A percentile compares a stretch with the other conserved stretches of the same genome.
Evolutionary conservation across 2,797 vertebrate genomes (phyloP).

Genomic region (Anguilla obscura): DNA sequence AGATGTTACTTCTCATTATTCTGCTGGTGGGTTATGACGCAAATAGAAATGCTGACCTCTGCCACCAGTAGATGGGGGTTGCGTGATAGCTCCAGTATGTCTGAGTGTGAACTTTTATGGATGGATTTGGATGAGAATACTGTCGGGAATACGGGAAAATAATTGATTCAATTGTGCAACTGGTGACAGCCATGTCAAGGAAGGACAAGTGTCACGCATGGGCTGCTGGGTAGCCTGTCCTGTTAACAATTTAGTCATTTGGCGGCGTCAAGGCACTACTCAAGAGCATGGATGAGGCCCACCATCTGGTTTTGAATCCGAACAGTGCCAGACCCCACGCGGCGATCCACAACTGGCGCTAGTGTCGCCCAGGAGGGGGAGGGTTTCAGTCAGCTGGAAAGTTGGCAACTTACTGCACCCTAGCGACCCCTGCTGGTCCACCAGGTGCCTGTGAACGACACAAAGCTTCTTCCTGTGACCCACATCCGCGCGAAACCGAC

Average conservation of each 20-base stretch:
- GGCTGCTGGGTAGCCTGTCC: neutral
- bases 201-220: neutral
- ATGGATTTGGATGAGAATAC: slow-evolving; percentile 4
- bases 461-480: too few species aligned
- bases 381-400: neutral
- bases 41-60: neutral
- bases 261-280: neutral
- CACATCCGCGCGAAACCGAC: neutral
- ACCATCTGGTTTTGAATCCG: neutral
- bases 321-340: neutral
- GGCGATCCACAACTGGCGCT: neutral
- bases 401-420: neutral
- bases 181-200: neutral
- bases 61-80: neutral
- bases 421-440: neutral
- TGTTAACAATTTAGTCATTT: neutral
- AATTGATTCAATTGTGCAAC: neutral
- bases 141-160: neutral
- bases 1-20: neutral
- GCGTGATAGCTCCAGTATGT: neutral
- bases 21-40: neutral
- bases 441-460: neutral
- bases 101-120: too few species aligned
- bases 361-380: neutral
- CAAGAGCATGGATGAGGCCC: neutral